A percentile compares a stretch with the other conserved stretches of the same genome.
phyloP scores from a whole-genome alignment of 2,888 invertebrate genomes.

The Sceliomorpha sp. region DNA sequence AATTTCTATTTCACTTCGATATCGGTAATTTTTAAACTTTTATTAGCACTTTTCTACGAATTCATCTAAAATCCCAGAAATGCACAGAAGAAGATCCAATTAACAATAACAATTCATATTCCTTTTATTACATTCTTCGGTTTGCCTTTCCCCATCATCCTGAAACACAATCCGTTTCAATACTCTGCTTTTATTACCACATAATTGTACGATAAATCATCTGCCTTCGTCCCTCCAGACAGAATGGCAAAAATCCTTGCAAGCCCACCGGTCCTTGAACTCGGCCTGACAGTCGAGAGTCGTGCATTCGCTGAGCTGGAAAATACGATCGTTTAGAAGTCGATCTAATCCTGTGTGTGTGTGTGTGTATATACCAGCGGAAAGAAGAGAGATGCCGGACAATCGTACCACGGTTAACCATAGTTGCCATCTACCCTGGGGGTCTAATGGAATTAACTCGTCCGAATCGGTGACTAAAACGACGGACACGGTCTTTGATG shows the following conservation, averaged over 20 bases:
- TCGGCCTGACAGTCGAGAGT: constrained; percentile 14
- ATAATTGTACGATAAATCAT: no score
- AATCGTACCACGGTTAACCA: constrained; percentile 31
- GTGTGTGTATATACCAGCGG: constrained; percentile 22
- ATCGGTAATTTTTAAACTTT: no score
- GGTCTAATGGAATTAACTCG: constrained; percentile 28
- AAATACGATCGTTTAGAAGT: constrained; percentile 49
- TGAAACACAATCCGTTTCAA: no score
- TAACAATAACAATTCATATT: no score
- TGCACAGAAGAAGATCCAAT: no score
- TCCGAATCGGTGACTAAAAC: constrained; percentile 32
- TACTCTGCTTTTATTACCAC: no score
- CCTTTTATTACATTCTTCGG: no score
- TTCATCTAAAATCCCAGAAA: no score
- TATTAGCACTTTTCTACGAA: no score
- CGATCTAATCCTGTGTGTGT: constrained; percentile 37
- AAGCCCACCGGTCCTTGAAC: constrained; percentile 40
- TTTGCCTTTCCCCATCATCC: no score
- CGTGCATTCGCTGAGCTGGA: constrained; percentile 39
- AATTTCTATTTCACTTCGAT: no score
- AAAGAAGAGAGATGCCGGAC: constrained; percentile 12
- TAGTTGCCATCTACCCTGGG: constrained; percentile 28
- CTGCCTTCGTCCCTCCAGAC: constrained; percentile 12
- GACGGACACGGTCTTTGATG: constrained; percentile 52
- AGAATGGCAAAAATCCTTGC: constrained; percentile 29